Percentiles rank a stretch among this genome's conserved stretches.
phyloP scores from a whole-genome alignment of 2,797 vertebrate species.

The Pangasius macronema region DNA sequence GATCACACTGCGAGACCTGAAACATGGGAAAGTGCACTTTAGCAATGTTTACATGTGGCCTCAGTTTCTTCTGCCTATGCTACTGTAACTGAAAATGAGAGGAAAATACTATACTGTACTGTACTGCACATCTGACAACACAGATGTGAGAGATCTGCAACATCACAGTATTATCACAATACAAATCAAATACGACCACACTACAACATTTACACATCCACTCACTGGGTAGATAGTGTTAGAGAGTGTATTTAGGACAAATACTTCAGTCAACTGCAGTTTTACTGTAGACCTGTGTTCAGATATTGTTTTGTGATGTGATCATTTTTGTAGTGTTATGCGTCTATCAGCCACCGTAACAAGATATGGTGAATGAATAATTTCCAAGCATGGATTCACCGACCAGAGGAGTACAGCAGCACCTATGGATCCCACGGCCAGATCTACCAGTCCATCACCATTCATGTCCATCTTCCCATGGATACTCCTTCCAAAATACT shows the following conservation, averaged over 20 bases:
- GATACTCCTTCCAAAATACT: slow-evolving; percentile 93
- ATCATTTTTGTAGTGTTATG: background rate
- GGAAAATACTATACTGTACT: background rate
- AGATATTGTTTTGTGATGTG: background rate
- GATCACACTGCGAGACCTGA: slow-evolving; percentile 90
- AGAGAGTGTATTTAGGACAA: too few relatives aligned
- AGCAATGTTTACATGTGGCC: background rate
- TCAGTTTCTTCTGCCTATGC: background rate
- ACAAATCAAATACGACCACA: background rate
- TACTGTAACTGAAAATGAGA: background rate
- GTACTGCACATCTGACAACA: too few relatives aligned
- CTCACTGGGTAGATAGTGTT: background rate
- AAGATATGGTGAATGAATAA: background rate
- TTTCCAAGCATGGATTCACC: slow-evolving; percentile 57
- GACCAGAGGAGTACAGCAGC: slow-evolving; percentile 91
- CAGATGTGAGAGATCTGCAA: background rate
- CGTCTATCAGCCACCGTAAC: background rate
- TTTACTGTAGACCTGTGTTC: background rate
- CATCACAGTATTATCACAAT: background rate
- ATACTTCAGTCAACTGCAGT: background rate
- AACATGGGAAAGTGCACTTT: background rate
- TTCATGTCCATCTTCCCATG: slow-evolving; percentile 94
- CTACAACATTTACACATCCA: background rate
- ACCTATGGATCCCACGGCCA: slow-evolving; percentile 92
- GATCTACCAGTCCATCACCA: slow-evolving; percentile 86